phyloP scores from a whole-genome alignment of 2,888 invertebrate species.

The Sarcophaga carnaria region DNA sequence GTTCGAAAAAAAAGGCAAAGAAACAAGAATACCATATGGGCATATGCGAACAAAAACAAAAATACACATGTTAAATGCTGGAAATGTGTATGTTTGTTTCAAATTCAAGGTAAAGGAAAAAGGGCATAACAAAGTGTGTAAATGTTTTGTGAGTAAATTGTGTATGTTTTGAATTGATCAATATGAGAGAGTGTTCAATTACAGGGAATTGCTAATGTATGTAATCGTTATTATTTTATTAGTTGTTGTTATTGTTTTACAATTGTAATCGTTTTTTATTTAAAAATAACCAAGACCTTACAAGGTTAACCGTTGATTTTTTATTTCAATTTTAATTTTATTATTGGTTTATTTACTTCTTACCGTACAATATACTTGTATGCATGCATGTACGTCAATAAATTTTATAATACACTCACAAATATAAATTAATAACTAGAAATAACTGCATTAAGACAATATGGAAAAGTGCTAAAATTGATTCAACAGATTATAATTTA shows the following conservation, averaged over 20 bases:
- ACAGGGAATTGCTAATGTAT: slow-evolving; percentile 33
- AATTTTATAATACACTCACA: slow-evolving; percentile 16
- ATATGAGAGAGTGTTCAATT: slow-evolving; percentile 2
- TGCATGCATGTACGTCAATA: background rate
- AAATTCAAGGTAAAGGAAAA: slow-evolving; percentile 36
- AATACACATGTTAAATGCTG: background rate
- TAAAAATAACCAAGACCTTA: slow-evolving; percentile 51
- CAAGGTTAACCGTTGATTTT: slow-evolving; percentile 43
- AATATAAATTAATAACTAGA: background rate
- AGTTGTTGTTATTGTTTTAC: slow-evolving; percentile 27
- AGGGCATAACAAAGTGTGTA: background rate
- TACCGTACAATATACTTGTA: background rate
- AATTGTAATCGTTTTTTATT: slow-evolving; percentile 41
- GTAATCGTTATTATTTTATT: slow-evolving; percentile 24
- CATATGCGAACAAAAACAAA: background rate
- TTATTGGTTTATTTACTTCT: slow-evolving; percentile 32
- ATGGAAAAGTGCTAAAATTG: too few species aligned
- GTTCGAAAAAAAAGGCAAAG: background rate
- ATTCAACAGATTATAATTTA: too few species aligned
- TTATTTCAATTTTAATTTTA: background rate
- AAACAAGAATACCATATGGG: slow-evolving; percentile 31
- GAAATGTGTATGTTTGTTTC: background rate
- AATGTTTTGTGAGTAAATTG: background rate
- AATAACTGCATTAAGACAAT: too few species aligned
- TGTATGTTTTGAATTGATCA: background rate